Conservation (phyloP, 2,113 vertebrate genomes). For the Lagopus leucura region DNA sequence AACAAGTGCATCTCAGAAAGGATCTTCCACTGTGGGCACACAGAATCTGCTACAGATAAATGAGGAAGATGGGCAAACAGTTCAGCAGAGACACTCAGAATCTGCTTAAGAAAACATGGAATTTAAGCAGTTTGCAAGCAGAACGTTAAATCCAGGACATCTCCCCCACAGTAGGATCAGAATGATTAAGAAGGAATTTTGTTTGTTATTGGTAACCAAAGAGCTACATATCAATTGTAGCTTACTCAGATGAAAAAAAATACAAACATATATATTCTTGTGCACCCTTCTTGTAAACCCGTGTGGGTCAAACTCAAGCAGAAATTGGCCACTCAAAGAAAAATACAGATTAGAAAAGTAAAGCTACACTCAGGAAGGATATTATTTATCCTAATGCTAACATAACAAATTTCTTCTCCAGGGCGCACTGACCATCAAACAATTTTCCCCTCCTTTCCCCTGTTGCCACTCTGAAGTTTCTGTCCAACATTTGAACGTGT, state of each 20-base stretch:
- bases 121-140: not conserved
- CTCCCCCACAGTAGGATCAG: not conserved
- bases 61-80: rapidly evolving
- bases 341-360: slow-evolving; percentile 41
- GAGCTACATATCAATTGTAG: not conserved
- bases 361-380: slow-evolving; percentile 15
- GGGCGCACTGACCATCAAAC: slow-evolving; percentile 60
- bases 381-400: slow-evolving; percentile 61
- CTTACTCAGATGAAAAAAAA: not conserved
- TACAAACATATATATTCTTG: not conserved
- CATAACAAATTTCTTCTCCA: slow-evolving; percentile 63
- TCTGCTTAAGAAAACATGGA: not conserved
- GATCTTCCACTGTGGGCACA: not conserved
- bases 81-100: not conserved
- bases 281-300: not conserved
- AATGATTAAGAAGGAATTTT: not conserved
- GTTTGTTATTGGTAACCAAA: not conserved
- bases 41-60: not conserved
- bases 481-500: not conserved
- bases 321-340: slow-evolving; percentile 15
- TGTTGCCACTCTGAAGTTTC: not conserved
- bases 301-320: slow-evolving; percentile 20
- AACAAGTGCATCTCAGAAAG: not conserved
- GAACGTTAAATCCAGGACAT: not conserved
- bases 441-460: slow-evolving; percentile 20